A percentile compares a stretch with the other conserved stretches of the same genome.
These are phyloP conservation scores for Picathartes gymnocephalus DNA, from an alignment of 2,113 vertebrate genomes.

Conservation along the genomic window DNA sequence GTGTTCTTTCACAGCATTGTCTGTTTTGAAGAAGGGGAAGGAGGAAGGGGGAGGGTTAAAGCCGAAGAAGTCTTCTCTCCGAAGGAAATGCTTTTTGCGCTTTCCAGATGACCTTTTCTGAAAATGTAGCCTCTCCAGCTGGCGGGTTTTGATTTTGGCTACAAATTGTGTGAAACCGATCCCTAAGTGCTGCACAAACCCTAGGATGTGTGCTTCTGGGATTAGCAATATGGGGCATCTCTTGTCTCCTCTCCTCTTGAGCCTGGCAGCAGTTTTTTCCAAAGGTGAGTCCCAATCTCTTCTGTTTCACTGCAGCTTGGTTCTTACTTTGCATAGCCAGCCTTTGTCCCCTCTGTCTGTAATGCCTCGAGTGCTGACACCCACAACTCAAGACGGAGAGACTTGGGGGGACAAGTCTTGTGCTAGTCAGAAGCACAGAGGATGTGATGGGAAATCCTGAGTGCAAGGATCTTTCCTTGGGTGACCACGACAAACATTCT, in stretches of 20 bases:
- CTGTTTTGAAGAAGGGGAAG: background rate
- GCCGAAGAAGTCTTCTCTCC: background rate
- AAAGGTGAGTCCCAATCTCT: slow-evolving; percentile 67
- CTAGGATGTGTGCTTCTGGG: slow-evolving; percentile 62
- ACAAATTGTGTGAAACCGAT: background rate
- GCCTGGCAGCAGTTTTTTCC: slow-evolving; percentile 71
- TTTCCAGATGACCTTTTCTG: slow-evolving; percentile 2
- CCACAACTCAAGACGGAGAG: background rate
- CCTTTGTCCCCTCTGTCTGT: background rate
- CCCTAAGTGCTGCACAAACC: background rate
- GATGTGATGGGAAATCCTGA: background rate
- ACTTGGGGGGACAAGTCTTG: background rate
- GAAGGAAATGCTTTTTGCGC: background rate
- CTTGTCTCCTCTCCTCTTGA: slow-evolving; percentile 69
- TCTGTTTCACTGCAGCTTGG: background rate
- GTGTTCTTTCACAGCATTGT: background rate
- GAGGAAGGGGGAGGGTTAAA: background rate
- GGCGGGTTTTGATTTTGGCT: background rate
- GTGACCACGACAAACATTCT: background rate
- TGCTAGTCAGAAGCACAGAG: background rate
- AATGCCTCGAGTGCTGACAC: background rate
- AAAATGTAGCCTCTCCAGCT: background rate
- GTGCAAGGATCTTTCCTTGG: background rate
- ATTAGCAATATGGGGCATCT: slow-evolving; percentile 65
- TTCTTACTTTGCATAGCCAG: background rate